Evolutionary conservation across 2,888 invertebrate genomes (phyloP), one percentile per base, ranked within the genome.

Genomic region (Encarsia formosa): DNA sequence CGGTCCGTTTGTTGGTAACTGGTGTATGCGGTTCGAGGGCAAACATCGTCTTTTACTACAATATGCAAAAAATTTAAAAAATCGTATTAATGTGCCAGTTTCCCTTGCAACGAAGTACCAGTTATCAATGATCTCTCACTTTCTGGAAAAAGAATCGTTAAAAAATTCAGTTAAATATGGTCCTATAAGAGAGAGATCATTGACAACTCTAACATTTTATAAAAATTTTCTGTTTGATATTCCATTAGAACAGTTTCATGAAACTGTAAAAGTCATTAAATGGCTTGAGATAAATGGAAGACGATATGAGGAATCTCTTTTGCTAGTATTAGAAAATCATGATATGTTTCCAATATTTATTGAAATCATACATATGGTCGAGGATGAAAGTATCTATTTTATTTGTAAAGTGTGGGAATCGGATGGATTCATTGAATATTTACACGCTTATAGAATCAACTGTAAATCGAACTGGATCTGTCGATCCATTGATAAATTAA

Each of bases 11-110:
- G 35, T 45, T 8, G 45, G 43, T 32, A 31, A 50, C 9, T 56
- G 53, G 37, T 57, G 56, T 20, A 49, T 57, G 49, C 19, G 54
- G 19, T 56, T 44, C 29, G 57, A 57, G 24, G 52, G 42, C 1
- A 54, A 56, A 16, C 56, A 59, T 42, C 46, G 44, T 24, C 39
- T 39, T 32, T 38, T 54, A 26, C 24, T 29, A 1, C 19, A 26
- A 13, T 42, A 42, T 47, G 58, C 56, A 13, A 41, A 38, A 40
- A 38, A 29, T 20, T 50, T 34, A 18, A 43, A 48, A 29, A 47
- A 47, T 29, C 31, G 47, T 11, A 37, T 22, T 1, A 56, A 58
- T 40, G 11, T 56, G 9, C 44, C 55, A 2, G 42, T 49, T 16
- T 51, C 53, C 9, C 32, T 58, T 1, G 46, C 46, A 13, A 37